Evolutionary conservation across 1,140 invertebrate species (phyloP).

Genomic region (Eupristina koningsbergeri): DNA sequence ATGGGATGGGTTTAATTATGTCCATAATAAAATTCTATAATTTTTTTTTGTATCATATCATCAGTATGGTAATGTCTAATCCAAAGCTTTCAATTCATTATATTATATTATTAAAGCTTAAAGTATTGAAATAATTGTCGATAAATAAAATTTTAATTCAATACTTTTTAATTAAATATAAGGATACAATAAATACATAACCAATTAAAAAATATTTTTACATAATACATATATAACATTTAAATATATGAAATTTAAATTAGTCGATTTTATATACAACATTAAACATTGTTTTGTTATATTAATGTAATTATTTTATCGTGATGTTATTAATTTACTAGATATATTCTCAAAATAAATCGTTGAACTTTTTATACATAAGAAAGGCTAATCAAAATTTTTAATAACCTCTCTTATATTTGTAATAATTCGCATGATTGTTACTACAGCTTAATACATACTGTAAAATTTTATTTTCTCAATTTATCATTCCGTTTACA

Average conservation of each 20-base stretch:
- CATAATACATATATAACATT: constrained; percentile 15
- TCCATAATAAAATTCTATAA: background rate
- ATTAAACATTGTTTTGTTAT: background rate
- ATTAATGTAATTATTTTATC: constrained; percentile 4
- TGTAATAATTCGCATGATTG: constrained; percentile 1
- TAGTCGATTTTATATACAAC: constrained; percentile 37
- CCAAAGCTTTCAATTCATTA: too few species aligned
- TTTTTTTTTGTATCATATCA: background rate
- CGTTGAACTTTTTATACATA: background rate
- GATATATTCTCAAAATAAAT: background rate
- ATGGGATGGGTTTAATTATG: background rate
- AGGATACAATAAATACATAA: constrained; percentile 2
- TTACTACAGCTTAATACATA: constrained; percentile 20
- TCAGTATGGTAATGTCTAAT: too few species aligned
- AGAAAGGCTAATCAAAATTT: constrained; percentile 25
- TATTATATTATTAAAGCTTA: background rate
- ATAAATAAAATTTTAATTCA: constrained; percentile 19
- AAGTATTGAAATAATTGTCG: background rate
- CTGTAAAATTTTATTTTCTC: background rate
- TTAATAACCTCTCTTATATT: constrained; percentile 16
- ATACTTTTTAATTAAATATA: constrained; percentile 11
- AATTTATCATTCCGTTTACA: background rate
- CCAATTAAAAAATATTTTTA: constrained; percentile 10
- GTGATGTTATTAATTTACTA: background rate
- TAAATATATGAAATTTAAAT: constrained; percentile 16